Evolutionary conservation across 2,888 invertebrate species (phyloP), one percentile per base, ranked within the genome.

Genomic region (Ochropleura plecta): DNA sequence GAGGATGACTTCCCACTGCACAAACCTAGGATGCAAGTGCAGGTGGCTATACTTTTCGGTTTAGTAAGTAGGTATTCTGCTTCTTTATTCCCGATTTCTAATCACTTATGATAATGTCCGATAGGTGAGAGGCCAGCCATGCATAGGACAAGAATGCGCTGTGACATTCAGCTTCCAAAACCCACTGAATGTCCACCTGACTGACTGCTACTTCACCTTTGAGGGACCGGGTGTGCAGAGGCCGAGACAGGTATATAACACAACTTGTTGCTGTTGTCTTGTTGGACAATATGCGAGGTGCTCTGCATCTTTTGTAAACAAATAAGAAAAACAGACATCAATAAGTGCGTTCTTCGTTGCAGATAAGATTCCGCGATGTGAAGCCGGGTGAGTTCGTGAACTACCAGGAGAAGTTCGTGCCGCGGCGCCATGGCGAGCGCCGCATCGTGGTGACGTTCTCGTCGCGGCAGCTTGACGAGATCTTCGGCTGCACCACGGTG

Each of bases 1-100:
- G 98, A 98, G 89, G 98, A 98, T 84, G 98, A 98, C 89, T 98
- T 98, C 93, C 97, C 97, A 40, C 95, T 98, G 66, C 96, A 97
- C 70, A 98, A 98, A 90, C 98, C 98, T 18, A 97, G 97, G 87
- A 96, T 98, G 89, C 96, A 97, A 90, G 96, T 98, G 40, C 97
- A 97, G 96, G 97, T 97, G 91, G 70, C 49, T 64, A 68, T 60
- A 62, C 9, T 62, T 64, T 55, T n/a, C 8, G n/a, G 0, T 40
- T 18, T 44, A 44, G 6, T 59, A 8, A n/a, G 5, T 44, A 12
- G 0, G 16, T 48, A 44, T 53, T 53, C 63, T 72, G 59, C 51
- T 44, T 66, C 73, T 55, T 66, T 1, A 64, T 5, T 60, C 4
- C 44, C 1, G 10, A 40, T 49, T 48, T 63, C 6, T 73, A 67